A percentile compares a stretch with the other conserved stretches of the same genome.
These are phyloP conservation scores for Ceramica pisi DNA, from an alignment of 2,888 invertebrate species.

Conservation along the genomic window DNA sequence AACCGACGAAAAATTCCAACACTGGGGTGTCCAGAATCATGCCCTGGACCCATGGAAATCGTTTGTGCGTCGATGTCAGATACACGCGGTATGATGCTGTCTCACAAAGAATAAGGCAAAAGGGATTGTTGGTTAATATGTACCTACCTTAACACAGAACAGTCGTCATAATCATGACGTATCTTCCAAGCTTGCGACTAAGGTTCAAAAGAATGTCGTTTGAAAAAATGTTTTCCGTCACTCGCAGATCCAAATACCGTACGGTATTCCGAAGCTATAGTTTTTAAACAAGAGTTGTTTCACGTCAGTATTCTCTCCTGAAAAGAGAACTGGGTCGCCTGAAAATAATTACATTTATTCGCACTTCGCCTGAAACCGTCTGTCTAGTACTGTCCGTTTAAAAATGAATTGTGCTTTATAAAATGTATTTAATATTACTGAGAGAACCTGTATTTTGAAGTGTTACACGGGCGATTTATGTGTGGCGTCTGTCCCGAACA, in stretches of 20 bases:
- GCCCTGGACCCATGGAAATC: too few relatives aligned
- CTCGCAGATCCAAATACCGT: neutral
- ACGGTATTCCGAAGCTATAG: neutral
- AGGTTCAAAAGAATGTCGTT: too few relatives aligned
- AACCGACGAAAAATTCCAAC: too few relatives aligned
- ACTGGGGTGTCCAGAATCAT: too few relatives aligned
- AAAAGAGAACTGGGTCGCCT: slow-evolving; percentile 32
- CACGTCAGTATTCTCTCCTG: neutral
- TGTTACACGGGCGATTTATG: neutral
- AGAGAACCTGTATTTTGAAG: neutral
- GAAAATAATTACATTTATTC: slow-evolving; percentile 36
- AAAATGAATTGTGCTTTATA: slow-evolving; percentile 33
- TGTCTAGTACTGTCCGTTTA: slow-evolving; percentile 1
- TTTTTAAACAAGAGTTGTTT: slow-evolving; percentile 9
- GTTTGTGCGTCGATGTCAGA: too few relatives aligned
- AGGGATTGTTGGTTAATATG: too few relatives aligned
- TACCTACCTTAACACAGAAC: too few relatives aligned
- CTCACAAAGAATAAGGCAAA: too few relatives aligned
- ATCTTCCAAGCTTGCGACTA: too few relatives aligned
- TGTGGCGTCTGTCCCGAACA: neutral
- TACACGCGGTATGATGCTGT: too few relatives aligned
- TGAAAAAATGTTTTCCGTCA: too few relatives aligned
- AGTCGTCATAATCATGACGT: too few relatives aligned
- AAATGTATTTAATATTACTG: slow-evolving; percentile 11
- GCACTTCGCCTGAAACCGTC: slow-evolving; percentile 14